Percentiles rank a stretch among this genome's conserved stretches.
Evolutionary conservation across 2,113 vertebrate species (phyloP).

Genomic region (Mohoua ochrocephala): DNA sequence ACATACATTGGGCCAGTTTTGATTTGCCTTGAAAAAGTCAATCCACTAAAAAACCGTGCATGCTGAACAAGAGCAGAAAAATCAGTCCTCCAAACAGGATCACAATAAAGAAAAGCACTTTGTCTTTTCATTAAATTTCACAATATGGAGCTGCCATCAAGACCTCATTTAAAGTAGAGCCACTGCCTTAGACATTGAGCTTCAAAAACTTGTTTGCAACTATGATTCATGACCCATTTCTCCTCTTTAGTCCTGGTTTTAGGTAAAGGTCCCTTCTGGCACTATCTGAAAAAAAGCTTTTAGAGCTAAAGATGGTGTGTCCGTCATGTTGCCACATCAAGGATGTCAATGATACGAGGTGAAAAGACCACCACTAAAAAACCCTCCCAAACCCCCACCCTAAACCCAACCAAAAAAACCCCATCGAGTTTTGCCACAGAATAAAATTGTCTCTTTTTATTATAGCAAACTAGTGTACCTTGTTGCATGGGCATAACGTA

Average conservation of each 20-base stretch:
- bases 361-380: not conserved
- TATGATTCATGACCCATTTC: not conserved
- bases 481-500: not conserved
- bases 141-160: not conserved
- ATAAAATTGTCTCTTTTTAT: not conserved
- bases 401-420: not conserved
- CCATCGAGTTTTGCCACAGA: not conserved
- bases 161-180: not conserved
- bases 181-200: not conserved
- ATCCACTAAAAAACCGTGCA: not conserved
- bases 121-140: not conserved
- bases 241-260: not conserved
- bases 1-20: not conserved
- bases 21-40: not conserved
- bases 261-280: not conserved
- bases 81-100: not conserved
- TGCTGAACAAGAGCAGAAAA: not conserved
- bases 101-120: not conserved
- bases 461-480: not conserved
- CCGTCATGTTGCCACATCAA: not conserved
- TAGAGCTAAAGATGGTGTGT: not conserved
- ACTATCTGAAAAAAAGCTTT: not conserved
- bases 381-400: too few species aligned
- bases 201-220: not conserved
- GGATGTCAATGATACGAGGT: rapidly evolving